These are phyloP conservation scores for Scylla paramamosain DNA, from an alignment of 1,140 invertebrate genomes.

Conservation along the genomic window DNA sequence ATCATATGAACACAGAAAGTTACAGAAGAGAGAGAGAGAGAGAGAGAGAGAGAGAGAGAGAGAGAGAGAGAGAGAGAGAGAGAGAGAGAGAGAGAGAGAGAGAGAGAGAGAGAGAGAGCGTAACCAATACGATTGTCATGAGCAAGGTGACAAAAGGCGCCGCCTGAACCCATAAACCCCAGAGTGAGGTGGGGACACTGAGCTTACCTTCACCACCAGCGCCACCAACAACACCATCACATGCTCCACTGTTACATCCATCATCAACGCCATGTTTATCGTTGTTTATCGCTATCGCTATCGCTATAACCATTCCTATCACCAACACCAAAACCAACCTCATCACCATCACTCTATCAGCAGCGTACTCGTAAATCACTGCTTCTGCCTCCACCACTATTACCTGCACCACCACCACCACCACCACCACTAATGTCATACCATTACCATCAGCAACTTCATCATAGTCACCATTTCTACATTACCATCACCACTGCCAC, in stretches of 20 bases:
- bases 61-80: conserved; percentile 17
- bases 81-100: conserved; percentile 20
- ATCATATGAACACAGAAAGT: too few species aligned
- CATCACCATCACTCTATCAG: too few species aligned
- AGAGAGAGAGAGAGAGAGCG: conserved; percentile 11
- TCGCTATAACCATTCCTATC: too few species aligned
- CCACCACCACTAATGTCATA: not conserved
- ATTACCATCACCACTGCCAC: not conserved
- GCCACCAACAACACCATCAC: not conserved
- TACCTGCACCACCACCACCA: not conserved
- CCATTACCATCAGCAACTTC: not conserved
- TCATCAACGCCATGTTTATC: not conserved
- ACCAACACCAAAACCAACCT: too few species aligned
- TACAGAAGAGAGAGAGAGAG: too few species aligned
- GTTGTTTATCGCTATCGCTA: not conserved
- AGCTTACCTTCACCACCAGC: not conserved
- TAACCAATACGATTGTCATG: not conserved
- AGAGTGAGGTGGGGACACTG: not conserved
- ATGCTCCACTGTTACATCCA: not conserved
- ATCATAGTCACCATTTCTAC: too few species aligned
- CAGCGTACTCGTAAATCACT: too few species aligned
- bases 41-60: not conserved
- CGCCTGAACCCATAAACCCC: not conserved
- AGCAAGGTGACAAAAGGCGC: conserved; percentile 11
- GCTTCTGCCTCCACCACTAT: not conserved